Percentiles rank a stretch among this genome's conserved stretches.
Evolutionary conservation across 2,113 vertebrate genomes (phyloP).

Genomic region (Chitala chitala): DNA sequence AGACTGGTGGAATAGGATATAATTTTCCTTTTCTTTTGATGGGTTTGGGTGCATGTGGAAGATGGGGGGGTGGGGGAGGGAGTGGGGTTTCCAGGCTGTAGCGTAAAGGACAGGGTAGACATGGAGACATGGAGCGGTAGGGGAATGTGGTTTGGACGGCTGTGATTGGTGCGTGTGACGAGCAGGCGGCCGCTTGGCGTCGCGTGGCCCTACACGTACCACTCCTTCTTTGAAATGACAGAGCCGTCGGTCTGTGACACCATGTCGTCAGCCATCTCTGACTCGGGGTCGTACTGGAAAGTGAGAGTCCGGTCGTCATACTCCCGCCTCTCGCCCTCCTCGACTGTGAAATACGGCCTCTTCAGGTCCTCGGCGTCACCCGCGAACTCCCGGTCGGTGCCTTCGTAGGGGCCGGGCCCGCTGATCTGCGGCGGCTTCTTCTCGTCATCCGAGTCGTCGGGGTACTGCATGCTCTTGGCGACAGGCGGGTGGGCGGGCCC

Average conservation of each 20-base stretch:
- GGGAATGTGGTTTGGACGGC: constrained; percentile 36
- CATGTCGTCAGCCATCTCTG: constrained; percentile 92
- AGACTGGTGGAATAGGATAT: constrained; percentile 43
- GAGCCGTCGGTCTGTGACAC: constrained; percentile 97
- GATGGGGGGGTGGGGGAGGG: neutral
- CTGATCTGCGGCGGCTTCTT: constrained; percentile 83
- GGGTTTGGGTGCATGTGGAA: constrained; percentile 40
- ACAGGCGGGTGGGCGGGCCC: constrained; percentile 78
- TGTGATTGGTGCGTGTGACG: constrained; percentile 39
- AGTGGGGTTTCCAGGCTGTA: neutral
- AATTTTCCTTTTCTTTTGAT: constrained; percentile 48
- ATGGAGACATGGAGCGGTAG: constrained; percentile 31
- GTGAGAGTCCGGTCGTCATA: constrained; percentile 89
- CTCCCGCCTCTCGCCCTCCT: constrained; percentile 81
- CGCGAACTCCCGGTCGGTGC: constrained; percentile 73
- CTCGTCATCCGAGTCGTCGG: constrained; percentile 91
- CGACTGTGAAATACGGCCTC: constrained; percentile 94
- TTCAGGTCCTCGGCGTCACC: constrained; percentile 84
- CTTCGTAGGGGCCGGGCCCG: constrained; percentile 56
- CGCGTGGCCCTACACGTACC: constrained; percentile 85
- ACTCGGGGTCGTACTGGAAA: constrained; percentile 90
- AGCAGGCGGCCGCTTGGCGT: constrained; percentile 39
- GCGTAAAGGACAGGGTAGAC: constrained; percentile 4
- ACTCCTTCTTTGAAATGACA: constrained; percentile 99
- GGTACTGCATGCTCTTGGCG: constrained; percentile 91